Evolutionary conservation across 2,113 vertebrate species (phyloP).

Genomic region (Promerops cafer): DNA sequence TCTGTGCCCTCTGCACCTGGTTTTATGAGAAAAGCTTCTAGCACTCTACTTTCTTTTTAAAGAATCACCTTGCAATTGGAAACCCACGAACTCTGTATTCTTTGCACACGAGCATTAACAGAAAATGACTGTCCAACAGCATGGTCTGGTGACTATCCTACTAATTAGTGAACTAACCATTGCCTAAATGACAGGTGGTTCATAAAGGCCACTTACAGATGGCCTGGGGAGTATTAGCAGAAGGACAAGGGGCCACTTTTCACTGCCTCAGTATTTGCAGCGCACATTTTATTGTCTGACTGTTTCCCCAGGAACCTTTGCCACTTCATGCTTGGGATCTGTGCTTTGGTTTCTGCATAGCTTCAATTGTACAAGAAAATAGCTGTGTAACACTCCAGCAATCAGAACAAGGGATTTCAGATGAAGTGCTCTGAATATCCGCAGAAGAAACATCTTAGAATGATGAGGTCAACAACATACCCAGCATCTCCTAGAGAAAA

Average conservation of each 20-base stretch:
- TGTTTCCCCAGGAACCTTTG: not conserved
- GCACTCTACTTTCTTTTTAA: not conserved
- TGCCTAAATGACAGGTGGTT: not conserved
- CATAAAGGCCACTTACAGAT: not conserved
- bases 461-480: conserved; percentile 39
- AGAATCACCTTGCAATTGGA: not conserved
- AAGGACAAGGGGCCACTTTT: not conserved
- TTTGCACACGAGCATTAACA: not conserved
- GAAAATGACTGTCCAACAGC: not conserved
- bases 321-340: not conserved
- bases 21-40: not conserved
- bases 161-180: not conserved
- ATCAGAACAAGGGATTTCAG: not conserved
- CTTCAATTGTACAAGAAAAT: not conserved
- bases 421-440: conserved; percentile 2
- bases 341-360: not conserved
- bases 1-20: not conserved
- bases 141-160: not conserved
- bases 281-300: not conserved
- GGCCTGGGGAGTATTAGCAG: not conserved
- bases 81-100: not conserved
- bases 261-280: not conserved
- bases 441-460: not conserved
- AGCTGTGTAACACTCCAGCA: conserved; percentile 11
- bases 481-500: conserved; percentile 21